phyloP scores from a whole-genome alignment of 2,888 invertebrate genomes.

The Pheosia gnoma region DNA sequence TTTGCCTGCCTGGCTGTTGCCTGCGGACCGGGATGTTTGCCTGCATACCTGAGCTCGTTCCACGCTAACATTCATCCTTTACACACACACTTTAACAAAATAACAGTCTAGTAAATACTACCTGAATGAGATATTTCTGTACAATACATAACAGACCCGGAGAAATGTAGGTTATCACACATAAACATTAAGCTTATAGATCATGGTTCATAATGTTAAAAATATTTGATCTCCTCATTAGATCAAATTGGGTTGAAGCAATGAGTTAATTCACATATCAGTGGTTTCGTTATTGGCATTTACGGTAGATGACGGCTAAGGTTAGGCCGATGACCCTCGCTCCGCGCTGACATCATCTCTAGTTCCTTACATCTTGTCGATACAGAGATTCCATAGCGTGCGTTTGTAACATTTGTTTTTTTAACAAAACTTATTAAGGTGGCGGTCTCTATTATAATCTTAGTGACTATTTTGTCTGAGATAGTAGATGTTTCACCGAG shows the following conservation, averaged over 20 bases:
- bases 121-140: slow-evolving; percentile 10
- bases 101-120: not conserved
- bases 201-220: no score
- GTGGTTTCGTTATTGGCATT: slow-evolving; percentile 9
- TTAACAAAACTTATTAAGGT: not conserved
- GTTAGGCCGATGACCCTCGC: slow-evolving; percentile 23
- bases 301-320: slow-evolving; percentile 13
- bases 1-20: not conserved
- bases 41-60: slow-evolving; percentile 25
- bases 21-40: slow-evolving; percentile 16
- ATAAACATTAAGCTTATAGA: no score
- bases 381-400: slow-evolving; percentile 3
- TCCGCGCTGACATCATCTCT: slow-evolving; percentile 24
- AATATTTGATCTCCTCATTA: not conserved
- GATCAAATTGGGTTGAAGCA: not conserved
- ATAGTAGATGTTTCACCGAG: not conserved
- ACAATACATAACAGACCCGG: not conserved
- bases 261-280: slow-evolving; percentile 4
- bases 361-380: slow-evolving; percentile 8
- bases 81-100: not conserved
- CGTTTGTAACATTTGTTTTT: not conserved
- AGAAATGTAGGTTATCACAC: no score
- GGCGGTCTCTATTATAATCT: not conserved
- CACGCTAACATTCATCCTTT: slow-evolving; percentile 13
- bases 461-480: not conserved